Base-by-base conservation (phyloP, 1,140 invertebrate genomes). In the Camponotus floridanus region DNA sequence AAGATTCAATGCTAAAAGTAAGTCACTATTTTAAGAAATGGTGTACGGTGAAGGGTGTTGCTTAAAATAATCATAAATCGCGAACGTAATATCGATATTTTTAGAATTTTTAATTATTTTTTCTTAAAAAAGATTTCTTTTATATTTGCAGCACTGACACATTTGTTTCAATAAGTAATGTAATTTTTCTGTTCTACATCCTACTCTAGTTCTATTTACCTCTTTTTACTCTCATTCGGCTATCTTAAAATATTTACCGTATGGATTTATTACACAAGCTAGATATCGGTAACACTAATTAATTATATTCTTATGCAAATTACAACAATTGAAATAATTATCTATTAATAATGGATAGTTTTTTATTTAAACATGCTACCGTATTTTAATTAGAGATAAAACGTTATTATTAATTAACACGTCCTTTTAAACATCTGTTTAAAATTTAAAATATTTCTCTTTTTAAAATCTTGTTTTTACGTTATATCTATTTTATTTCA, bases 91-190 rank as follows among this genome's bases (percentile, higher is more conserved):
- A 11, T 13, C 15, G 7, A 26, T 4, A 33, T 59, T 74, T 59
- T 42, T 74, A 39, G 64, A 74, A 21, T 42, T 57, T 59, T 21
- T 59, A 74, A 42, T 73, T 5, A 7, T 9, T n/a, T 39, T 42
- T 74, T 26, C 18, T 31, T 7, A 3, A 7, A 55, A 73, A 59
- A 59, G 1, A 15, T 11, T 70, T 15, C 36, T 39, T 71, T 74
- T 39, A 42, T 39, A 59, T 39, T 26, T 13, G 36, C 33, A 59
- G 5, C 51, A 13, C 4, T 15, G 31, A 42, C n/a, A 59, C 21
- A 57, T 57, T 59, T 59, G n/a, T 59, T 59, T 59, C 33, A 57
- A 57, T 26, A 74, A 57, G 2, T 51, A 55, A 68, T 18, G 33
- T 59, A 31, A 4, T 61, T 76, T 76, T 73, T 73, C 21, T 26